Percentiles rank a stretch among this genome's conserved stretches.
These are phyloP conservation scores for Ferdinandea cuprea DNA, from an alignment of 2,888 invertebrate genomes.

Conservation along the genomic window DNA sequence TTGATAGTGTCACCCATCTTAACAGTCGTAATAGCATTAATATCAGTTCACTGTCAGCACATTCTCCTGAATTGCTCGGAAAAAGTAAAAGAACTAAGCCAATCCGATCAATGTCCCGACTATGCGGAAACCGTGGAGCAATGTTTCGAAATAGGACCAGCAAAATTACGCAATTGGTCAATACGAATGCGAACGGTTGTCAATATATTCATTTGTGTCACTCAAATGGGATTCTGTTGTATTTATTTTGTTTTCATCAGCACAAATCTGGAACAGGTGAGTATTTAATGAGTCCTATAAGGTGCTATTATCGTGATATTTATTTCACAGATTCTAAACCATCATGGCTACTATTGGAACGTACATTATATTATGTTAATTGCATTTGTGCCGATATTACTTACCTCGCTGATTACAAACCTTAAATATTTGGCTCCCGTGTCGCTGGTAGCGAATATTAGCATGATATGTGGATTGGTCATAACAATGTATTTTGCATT, in stretches of 20 bases:
- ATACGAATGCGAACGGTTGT: conserved; percentile 88
- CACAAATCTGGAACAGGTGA: conserved; percentile 90
- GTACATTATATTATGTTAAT: conserved; percentile 90
- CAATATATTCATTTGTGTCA: conserved; percentile 94
- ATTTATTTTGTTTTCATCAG: conserved; percentile 98
- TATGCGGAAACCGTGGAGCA: conserved; percentile 93
- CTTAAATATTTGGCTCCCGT: conserved; percentile 90
- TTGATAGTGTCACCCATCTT: conserved; percentile 91
- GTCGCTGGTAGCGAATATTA: conserved; percentile 90
- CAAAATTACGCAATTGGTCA: conserved; percentile 86
- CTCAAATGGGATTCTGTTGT: conserved; percentile 99
- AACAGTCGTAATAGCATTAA: conserved; percentile 90
- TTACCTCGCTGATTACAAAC: conserved; percentile 90
- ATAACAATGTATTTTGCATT: conserved; percentile 91
- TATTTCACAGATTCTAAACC: conserved; percentile 86
- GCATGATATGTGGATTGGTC: conserved; percentile 88
- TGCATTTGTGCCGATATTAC: conserved; percentile 88
- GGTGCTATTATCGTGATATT: neutral
- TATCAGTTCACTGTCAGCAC: conserved; percentile 97
- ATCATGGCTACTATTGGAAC: conserved; percentile 86
- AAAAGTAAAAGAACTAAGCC: conserved; percentile 86
- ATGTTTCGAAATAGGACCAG: conserved; percentile 91
- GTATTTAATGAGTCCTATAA: conserved; percentile 23
- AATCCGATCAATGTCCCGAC: conserved; percentile 86
- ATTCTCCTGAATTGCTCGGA: conserved; percentile 91